Evolutionary conservation across 2,888 invertebrate genomes (phyloP), one percentile per base, ranked within the genome.

Genomic region (Hirtodrosophila trivittata): DNA sequence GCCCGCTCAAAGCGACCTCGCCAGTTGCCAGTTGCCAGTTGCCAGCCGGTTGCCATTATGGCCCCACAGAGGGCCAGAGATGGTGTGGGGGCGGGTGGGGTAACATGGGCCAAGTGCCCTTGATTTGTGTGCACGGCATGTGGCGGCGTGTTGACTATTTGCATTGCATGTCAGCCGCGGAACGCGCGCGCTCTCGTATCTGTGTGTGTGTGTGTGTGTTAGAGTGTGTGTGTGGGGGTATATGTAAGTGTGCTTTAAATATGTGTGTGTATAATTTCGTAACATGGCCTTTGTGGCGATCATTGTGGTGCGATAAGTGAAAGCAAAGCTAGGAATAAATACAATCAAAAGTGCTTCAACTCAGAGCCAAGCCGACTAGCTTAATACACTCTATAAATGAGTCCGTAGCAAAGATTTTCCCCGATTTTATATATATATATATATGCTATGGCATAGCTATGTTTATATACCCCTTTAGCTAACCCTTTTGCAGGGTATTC

Each of bases 231-330:
- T 30, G 46, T 47, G 37, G 56, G 42, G n/a, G n/a, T n/a, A n/a
- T n/a, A n/a, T n/a, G n/a, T n/a, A n/a, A n/a, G n/a, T n/a, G n/a
- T n/a, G n/a, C n/a, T n/a, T n/a, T n/a, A n/a, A n/a, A n/a, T 60
- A 43, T 57, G 60, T 70, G 54, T 66, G 75, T 83, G 69, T 77
- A 83, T 87, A 80, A 86, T 85, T 83, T 85, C 83, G 83, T 86
- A 86, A 87, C 86, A 81, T 87, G 87, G 85, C 85, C 87, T 87
- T 87, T 86, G 78, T 72, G 82, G 85, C 84, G 87, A 86, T 86
- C 76, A 71, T 64, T 74, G 77, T 58, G 58, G 58, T 43, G 67
- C 70, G 87, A 86, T 87, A 85, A 77, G 62, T 62, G 42, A 57
- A 51, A 63, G 45, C 58, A 55, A 38, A 49, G 47, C 58, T 37